Evolutionary conservation across 2,113 vertebrate species (phyloP).

Genomic region (Cairina moschata): DNA sequence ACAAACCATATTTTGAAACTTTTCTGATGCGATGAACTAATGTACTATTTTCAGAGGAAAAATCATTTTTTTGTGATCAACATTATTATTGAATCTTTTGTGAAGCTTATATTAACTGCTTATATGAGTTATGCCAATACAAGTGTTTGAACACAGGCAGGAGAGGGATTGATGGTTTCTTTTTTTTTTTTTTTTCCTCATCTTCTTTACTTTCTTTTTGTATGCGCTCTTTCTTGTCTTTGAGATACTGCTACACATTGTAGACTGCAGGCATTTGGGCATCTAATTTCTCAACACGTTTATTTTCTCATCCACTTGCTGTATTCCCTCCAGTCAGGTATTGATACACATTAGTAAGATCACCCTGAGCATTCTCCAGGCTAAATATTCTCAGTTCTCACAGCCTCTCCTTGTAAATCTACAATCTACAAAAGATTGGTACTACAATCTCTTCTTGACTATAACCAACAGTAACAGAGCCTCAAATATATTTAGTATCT

Average conservation of each 20-base stretch:
- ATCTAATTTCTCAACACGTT: background rate
- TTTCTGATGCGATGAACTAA: background rate
- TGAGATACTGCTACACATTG: background rate
- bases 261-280: background rate
- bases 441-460: background rate
- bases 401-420: background rate
- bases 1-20: background rate
- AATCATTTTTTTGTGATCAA: background rate
- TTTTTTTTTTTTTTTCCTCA: background rate
- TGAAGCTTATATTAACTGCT: background rate
- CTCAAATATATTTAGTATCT: background rate
- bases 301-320: background rate
- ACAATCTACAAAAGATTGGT: background rate
- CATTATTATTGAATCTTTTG: background rate
- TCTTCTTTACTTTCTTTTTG: background rate
- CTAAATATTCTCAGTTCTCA: background rate
- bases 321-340: background rate
- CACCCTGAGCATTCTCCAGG: background rate
- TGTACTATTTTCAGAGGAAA: background rate
- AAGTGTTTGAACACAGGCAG: background rate
- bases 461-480: background rate
- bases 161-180: background rate
- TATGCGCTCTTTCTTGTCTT: background rate
- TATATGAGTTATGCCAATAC: background rate
- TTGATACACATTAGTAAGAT: background rate